Conservation (phyloP, 2,888 invertebrate species). For the Lochmaea crataegi region DNA sequence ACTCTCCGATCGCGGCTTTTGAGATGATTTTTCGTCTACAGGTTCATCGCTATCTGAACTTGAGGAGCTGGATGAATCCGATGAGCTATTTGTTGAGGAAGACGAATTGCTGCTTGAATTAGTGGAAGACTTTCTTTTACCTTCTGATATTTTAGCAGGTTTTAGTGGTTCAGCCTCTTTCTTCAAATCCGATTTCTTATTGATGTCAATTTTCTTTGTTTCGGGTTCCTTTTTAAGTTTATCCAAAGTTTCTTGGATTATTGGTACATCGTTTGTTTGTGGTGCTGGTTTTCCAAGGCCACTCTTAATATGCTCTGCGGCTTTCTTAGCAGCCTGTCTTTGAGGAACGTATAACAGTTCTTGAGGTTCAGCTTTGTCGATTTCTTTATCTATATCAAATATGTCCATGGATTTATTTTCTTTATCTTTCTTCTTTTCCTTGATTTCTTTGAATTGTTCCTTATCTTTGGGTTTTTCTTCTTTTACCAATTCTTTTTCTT, state of each 20-base stretch:
- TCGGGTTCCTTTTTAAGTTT: constrained; percentile 55
- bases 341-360: constrained; percentile 87
- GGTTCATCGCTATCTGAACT: constrained; percentile 70
- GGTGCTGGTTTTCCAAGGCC: constrained; percentile 70
- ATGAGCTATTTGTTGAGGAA: constrained; percentile 66
- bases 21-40: constrained; percentile 58
- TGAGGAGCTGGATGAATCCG: constrained; percentile 68
- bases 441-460: constrained; percentile 40
- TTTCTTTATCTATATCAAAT: constrained; percentile 73
- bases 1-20: constrained; percentile 60
- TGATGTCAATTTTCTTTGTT: constrained; percentile 54
- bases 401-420: constrained; percentile 59
- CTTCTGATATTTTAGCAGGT: constrained; percentile 59
- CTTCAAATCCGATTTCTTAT: constrained; percentile 46
- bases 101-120: constrained; percentile 69
- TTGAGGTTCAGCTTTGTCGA: constrained; percentile 70
- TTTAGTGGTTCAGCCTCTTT: constrained; percentile 47
- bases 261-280: constrained; percentile 45
- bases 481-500: constrained; percentile 61
- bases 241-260: constrained; percentile 50
- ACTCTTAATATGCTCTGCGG: constrained; percentile 89
- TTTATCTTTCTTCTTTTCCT: constrained; percentile 48
- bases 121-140: constrained; percentile 68
- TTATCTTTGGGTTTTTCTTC: constrained; percentile 60
- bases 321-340: constrained; percentile 90